Percentiles rank a stretch among this genome's conserved stretches.
Conservation (phyloP, 53 echinoderm and acorn worm species). For the Patiria pectinifera region DNA sequence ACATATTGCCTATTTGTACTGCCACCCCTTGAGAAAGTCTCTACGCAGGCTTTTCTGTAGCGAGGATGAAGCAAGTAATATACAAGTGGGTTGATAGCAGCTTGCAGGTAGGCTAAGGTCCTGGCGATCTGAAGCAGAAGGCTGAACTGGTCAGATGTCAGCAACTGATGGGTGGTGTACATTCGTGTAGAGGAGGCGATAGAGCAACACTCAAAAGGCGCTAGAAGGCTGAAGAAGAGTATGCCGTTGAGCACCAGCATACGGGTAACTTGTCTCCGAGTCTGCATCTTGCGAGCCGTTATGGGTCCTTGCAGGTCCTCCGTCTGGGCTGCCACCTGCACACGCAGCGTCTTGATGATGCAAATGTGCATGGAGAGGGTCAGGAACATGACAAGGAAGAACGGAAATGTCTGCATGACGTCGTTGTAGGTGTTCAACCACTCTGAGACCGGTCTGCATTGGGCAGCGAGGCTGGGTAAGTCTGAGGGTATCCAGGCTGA, state of each 20-base stretch:
- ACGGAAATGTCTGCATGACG: constrained; percentile 73
- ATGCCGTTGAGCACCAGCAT: constrained; percentile 82
- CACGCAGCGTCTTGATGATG: constrained; percentile 52
- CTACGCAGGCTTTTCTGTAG: constrained; percentile 43
- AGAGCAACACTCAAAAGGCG: constrained; percentile 66
- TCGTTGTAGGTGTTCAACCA: constrained; percentile 35
- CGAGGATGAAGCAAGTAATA: constrained; percentile 43
- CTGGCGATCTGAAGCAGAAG: constrained; percentile 18
- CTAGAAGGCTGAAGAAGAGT: constrained; percentile 77
- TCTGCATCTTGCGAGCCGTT: constrained; percentile 48
- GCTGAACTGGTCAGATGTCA: neutral
- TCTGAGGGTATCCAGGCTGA: neutral
- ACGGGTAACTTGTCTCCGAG: constrained; percentile 77
- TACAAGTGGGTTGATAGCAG: constrained; percentile 44
- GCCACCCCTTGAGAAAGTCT: neutral
- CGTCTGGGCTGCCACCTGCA: constrained; percentile 39
- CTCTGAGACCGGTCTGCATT: constrained; percentile 44
- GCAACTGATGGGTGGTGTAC: constrained; percentile 15
- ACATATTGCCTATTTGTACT: neutral
- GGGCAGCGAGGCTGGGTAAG: constrained; percentile 57
- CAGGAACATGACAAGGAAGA: constrained; percentile 70
- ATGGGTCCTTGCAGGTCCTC: constrained; percentile 3
- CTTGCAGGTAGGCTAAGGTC: constrained; percentile 27
- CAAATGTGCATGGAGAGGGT: constrained; percentile 66
- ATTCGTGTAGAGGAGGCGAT: constrained; percentile 12